Evolutionary conservation across 2,888 invertebrate species (phyloP), one percentile per base, ranked within the genome.

Genomic region (Sinopyrophorus schimmeli): DNA sequence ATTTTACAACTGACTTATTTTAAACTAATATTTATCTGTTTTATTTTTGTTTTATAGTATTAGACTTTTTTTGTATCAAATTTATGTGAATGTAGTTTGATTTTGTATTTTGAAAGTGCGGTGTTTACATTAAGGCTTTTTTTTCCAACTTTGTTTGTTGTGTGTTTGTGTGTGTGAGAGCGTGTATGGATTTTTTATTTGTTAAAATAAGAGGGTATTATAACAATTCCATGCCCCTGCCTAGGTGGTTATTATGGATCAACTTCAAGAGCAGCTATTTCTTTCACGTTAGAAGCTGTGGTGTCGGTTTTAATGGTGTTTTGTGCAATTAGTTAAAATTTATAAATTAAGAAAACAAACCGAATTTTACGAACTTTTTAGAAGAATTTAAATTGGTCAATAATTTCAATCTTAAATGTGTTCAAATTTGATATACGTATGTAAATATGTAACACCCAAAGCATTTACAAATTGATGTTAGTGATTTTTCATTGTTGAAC

Each of bases 251-350:
- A 63, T 61, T 61, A 67, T 61, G 69, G 67, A 59, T 66, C 70
- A 48, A 61, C 69, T 53, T 59, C 68, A 61, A 68, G 68, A 65
- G 61, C 66, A 57, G 59, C 66, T 59, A 63, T 66, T 58, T 66
- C 62, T 62, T 60, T 62, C 55, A 60, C 59, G 57, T 68, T 71
- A 57, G 69, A 67, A 65, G 70, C 69, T 63, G 65, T 70, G 63
- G 65, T 69, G 65, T 65, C 67, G 59, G 56, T 67, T 57, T 37
- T 68, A 59, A 60, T 68, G 59, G 63, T 65, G 62, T 59, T 60
- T 47, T 59, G 62, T 64, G 63, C 61, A 59, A 61, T 61, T 15
- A 54, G 53, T 56, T 50, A 54, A 52, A 52, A 46, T 39, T 12
- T 12, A 14, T 42, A 21, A 17, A 4, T 16, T 32, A 43, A 43